phyloP scores from a whole-genome alignment of 2,113 vertebrate genomes.

The Microtus oregoni region DNA sequence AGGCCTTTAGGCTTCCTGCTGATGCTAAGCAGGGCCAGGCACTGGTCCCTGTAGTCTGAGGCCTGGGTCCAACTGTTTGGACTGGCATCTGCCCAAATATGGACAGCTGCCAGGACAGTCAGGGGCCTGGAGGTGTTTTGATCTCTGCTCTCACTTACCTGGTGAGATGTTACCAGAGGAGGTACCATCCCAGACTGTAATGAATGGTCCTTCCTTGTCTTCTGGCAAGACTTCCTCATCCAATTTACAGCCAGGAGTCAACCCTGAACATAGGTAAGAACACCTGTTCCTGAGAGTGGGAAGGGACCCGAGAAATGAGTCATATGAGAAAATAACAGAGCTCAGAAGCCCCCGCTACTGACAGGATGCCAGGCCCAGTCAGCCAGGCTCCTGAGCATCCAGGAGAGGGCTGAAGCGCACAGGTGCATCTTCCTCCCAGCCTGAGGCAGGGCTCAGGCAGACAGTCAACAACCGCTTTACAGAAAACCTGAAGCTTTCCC shows the following conservation, averaged over 20 bases:
- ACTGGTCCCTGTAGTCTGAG: not conserved
- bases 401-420: no score
- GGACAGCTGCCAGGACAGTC: not conserved
- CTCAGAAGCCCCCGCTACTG: not conserved
- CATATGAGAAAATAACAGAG: constrained; percentile 55
- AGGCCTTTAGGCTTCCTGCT: not conserved
- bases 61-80: not conserved
- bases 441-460: not conserved
- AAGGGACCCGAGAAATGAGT: constrained; percentile 78
- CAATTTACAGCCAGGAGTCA: not conserved
- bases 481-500: not conserved
- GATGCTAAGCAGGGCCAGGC: not conserved
- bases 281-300: constrained; percentile 45
- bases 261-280: constrained; percentile 50
- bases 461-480: not conserved
- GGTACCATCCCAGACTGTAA: not conserved
- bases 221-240: not conserved
- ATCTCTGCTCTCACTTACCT: not conserved
- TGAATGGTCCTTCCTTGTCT: not conserved
- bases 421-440: not conserved
- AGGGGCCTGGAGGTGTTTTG: not conserved
- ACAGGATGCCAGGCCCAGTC: not conserved
- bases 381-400: no score
- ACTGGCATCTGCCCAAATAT: not conserved
- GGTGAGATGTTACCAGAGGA: not conserved